These are phyloP conservation scores for Drosophila buzzatii DNA, from an alignment of 2,888 invertebrate species.

Conservation along the genomic window DNA sequence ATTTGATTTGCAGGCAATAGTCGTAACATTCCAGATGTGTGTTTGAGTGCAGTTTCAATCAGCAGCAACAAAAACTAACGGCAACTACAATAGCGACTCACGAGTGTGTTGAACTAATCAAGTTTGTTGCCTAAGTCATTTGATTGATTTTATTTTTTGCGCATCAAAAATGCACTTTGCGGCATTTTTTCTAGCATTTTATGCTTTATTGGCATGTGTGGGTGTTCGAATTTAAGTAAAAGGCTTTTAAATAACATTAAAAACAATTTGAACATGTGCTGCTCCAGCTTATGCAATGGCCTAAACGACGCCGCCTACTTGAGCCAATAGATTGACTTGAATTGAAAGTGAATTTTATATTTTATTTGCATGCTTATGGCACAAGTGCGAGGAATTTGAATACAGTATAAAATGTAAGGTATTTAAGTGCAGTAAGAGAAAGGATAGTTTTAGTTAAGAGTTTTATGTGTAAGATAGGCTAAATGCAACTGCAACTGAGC, in stretches of 20 bases:
- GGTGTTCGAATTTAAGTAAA: constrained; percentile 57
- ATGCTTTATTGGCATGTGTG: constrained; percentile 28
- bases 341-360: constrained; percentile 42
- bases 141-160: constrained; percentile 43
- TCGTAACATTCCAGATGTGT: constrained; percentile 39
- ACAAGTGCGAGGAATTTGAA: constrained; percentile 41
- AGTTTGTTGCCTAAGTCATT: constrained; percentile 70
- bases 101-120: constrained; percentile 54
- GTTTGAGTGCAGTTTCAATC: constrained; percentile 47
- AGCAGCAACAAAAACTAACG: constrained; percentile 17
- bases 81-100: constrained; percentile 20
- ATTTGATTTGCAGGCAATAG: constrained; percentile 67
- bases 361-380: constrained; percentile 41
- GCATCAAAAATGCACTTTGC: constrained; percentile 54
- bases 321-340: constrained; percentile 13
- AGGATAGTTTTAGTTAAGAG: background rate
- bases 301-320: constrained; percentile 33
- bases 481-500: background rate
- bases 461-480: background rate
- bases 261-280: constrained; percentile 46
- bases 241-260: constrained; percentile 66
- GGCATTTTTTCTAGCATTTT: constrained; percentile 5
- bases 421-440: constrained; percentile 3
- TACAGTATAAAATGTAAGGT: constrained; percentile 10
- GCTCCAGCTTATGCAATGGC: constrained; percentile 60